Base-by-base conservation (phyloP, 2,797 vertebrate species). In the Carapus acus region DNA sequence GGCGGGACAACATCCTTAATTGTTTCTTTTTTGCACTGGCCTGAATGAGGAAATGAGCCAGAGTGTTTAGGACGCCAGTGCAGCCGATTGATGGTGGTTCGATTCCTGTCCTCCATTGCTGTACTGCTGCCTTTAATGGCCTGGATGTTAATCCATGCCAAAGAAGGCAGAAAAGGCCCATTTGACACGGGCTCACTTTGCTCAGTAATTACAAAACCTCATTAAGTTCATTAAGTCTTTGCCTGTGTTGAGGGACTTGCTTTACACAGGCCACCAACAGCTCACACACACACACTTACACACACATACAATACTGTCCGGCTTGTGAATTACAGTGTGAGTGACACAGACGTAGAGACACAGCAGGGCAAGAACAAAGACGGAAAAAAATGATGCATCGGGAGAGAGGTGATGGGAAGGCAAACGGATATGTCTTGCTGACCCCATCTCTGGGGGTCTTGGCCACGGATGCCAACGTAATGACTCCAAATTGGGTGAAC, bases 151-250 rank as follows among this genome's bases (percentile, higher is more conserved):
- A 84, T 87, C 81, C 73, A 54, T 77, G 79, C 79, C 78, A 74
- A 66, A 62, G 69, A 83, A 73, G 67, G 73, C 75, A 83, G 73
- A 75, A 81, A 79, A 72, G 65, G 76, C 74, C 62, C 61, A 81
- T 83, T 88, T 85, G 84, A 86, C 81, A 84, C 54, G 74, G 70
- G 65, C 73, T 73, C 80, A 82, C 81, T 80, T 85, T 72, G 72
- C 69, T 71, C 66, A 77, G 78, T 85, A 81, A 87, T 86, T 83
- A 83, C 68, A 82, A 85, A 88, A 86, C 77, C 85, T 83, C 79
- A 85, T 88, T 87, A 87, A 73, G 80, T 85, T 83, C 79, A 85
- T 85, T 81, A 86, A 86, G 77, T 83, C 78, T 80, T 75, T 74
- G 56, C 51, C 58, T 71, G 78, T 75, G 80, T 82, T 81, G 38